Evolutionary conservation across 2,113 vertebrate species (phyloP).

Genomic region (Pelmatolapia mariae): DNA sequence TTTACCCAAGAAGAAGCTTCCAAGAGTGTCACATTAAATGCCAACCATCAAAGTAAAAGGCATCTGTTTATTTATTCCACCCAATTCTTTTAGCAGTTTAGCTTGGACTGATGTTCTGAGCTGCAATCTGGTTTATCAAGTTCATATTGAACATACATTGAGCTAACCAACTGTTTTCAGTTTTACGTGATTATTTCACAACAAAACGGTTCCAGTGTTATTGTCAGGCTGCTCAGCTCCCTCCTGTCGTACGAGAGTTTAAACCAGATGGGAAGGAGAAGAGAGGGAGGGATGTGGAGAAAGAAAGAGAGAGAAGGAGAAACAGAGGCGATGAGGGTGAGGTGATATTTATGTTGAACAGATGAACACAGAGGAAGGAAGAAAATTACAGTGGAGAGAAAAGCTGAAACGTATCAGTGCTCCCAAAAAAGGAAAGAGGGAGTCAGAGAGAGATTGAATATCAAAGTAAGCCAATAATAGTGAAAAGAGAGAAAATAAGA

Average conservation of each 20-base stretch:
- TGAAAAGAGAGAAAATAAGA: not conserved
- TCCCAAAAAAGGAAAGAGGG: not conserved
- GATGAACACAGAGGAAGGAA: slow-evolving; percentile 25
- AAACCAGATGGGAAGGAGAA: not conserved
- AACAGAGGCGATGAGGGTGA: not conserved
- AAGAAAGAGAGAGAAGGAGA: not conserved
- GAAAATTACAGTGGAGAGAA: slow-evolving; percentile 36
- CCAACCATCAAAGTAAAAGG: not conserved
- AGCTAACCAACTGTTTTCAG: not conserved
- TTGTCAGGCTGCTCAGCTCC: not conserved
- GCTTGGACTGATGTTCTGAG: not conserved
- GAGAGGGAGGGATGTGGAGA: not conserved
- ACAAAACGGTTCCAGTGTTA: not conserved
- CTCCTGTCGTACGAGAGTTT: not conserved
- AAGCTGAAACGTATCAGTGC: not conserved
- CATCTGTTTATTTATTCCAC: not conserved
- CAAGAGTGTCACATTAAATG: not conserved
- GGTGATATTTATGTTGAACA: slow-evolving; percentile 42
- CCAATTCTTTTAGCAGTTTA: not conserved
- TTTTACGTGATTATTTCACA: not conserved
- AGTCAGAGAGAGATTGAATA: not conserved
- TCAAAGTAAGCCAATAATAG: not conserved
- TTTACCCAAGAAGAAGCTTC: not conserved
- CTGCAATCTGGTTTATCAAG: not conserved
- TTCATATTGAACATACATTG: not conserved